A percentile compares a stretch with the other conserved stretches of the same genome.
Conservation (phyloP, 2,113 vertebrate genomes). For the Pelusios castaneus region DNA sequence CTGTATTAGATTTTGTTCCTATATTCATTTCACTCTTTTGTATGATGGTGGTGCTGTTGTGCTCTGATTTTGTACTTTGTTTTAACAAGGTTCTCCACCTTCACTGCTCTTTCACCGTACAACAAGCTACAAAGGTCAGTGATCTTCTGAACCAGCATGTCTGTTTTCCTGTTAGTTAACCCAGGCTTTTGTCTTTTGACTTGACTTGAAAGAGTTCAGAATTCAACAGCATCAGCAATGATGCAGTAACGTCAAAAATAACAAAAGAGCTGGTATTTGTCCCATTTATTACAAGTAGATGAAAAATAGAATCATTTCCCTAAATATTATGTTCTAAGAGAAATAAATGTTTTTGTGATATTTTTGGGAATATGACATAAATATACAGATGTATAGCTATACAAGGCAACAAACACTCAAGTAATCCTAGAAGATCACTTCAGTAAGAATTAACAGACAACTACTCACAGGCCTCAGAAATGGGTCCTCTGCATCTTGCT, state of each 20-base stretch:
- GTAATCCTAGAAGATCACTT: conserved; percentile 9
- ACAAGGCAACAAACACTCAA: neutral
- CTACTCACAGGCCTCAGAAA: neutral
- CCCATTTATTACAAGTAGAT: neutral
- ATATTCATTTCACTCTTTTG: neutral
- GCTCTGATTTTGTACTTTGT: conserved; percentile 3
- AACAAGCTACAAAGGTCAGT: neutral
- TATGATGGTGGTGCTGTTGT: neutral
- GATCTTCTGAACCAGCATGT: neutral
- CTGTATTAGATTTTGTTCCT: neutral
- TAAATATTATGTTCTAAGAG: neutral
- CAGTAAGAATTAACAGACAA: neutral
- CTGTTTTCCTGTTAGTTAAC: neutral
- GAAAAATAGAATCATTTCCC: neutral
- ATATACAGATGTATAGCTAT: neutral
- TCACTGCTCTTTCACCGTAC: conserved; percentile 6
- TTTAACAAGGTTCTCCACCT: conserved; percentile 3
- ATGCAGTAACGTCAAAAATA: neutral
- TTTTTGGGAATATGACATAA: neutral
- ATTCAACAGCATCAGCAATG: neutral
- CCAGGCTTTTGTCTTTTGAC: neutral
- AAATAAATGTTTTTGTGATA: neutral
- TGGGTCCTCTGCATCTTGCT: neutral
- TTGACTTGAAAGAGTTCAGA: neutral
- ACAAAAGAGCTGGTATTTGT: neutral